Evolutionary conservation across 30 jellyfish, hydroid and myxozoan genomes (phyloP), one percentile per base, ranked within the genome.

Genomic region (Turritopsis rubra): DNA sequence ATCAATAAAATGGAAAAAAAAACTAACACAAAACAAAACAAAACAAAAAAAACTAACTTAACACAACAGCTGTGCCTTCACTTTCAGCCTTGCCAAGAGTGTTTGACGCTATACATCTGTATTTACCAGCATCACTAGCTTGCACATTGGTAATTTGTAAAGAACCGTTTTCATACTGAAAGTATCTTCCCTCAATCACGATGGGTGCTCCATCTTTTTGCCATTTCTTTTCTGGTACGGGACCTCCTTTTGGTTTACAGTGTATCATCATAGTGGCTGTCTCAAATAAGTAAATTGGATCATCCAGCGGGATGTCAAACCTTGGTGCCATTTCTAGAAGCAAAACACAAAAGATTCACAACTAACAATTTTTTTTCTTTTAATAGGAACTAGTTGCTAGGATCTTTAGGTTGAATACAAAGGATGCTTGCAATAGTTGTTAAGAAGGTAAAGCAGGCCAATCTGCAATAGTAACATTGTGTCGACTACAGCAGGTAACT

Each of bases 161-260:
- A 28, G 98, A 31, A 9, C 98, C 98, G 60, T 91, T 87, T 41
- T 21, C 84, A 28, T 52, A 79, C 21, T 70, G 21, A 18, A 4
- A 23, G 88, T 7, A 41, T 23, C 91, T 82, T 22, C 91, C 89
- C 54, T 70, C 82, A 29, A 54, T 20, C 72, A 73, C 86, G 23
- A 85, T 71, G 8, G 65, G 65, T 66, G 52, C 66, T 27, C 79
- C 79, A 79, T 92, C 96, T 80, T 80, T 84, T 66, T 52, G 31
- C 98, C 98, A 92, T 9, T 86, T 85, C 84, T 75, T 85, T 26
- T 79, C 87, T 7, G 98, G 98, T 24, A 82, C 75, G n/a, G 98
- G 98, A 18, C 98, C 98, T 26, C 95, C 98, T 21, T 52, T 26
- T 25, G 98, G 96, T 24, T 84, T 72, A 88, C 98, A 92, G 18